These are phyloP conservation scores for Acrocephalus kingi DNA, from an alignment of 2,113 vertebrate species.

Conservation along the genomic window DNA sequence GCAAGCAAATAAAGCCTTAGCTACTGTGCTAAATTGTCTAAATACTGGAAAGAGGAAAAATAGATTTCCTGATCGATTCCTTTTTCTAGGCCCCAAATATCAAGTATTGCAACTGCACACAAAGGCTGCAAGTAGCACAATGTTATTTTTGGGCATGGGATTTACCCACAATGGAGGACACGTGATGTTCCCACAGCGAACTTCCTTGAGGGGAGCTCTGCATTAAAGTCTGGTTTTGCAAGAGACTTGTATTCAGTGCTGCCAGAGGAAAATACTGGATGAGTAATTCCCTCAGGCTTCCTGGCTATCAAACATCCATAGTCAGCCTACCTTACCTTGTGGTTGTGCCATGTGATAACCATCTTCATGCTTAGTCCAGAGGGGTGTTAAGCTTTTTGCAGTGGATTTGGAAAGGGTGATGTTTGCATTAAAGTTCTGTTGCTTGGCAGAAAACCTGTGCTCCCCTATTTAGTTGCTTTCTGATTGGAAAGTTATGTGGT, in stretches of 20 bases:
- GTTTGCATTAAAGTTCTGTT: neutral
- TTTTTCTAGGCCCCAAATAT: neutral
- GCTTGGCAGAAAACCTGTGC: neutral
- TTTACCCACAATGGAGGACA: neutral
- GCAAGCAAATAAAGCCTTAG: slow-evolving; percentile 47
- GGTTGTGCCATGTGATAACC: neutral
- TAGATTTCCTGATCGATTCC: neutral
- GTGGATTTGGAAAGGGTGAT: neutral
- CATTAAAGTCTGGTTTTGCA: neutral
- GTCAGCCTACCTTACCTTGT: neutral
- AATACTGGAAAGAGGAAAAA: slow-evolving; percentile 9
- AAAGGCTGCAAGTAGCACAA: neutral
- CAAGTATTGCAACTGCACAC: neutral
- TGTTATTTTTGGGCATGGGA: neutral
- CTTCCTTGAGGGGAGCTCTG: neutral
- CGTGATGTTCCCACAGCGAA: neutral
- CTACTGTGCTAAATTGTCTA: slow-evolving; percentile 25
- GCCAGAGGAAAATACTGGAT: neutral
- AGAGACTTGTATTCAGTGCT: neutral
- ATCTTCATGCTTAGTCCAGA: neutral
- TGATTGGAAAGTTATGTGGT: neutral
- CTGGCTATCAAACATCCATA: neutral
- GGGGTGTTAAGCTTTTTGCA: neutral
- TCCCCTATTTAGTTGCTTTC: neutral
- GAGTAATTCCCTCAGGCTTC: neutral